Evolutionary conservation across 2,113 vertebrate species (phyloP), one percentile per base, ranked within the genome.

Genomic region (Onychostoma macrolepis): DNA sequence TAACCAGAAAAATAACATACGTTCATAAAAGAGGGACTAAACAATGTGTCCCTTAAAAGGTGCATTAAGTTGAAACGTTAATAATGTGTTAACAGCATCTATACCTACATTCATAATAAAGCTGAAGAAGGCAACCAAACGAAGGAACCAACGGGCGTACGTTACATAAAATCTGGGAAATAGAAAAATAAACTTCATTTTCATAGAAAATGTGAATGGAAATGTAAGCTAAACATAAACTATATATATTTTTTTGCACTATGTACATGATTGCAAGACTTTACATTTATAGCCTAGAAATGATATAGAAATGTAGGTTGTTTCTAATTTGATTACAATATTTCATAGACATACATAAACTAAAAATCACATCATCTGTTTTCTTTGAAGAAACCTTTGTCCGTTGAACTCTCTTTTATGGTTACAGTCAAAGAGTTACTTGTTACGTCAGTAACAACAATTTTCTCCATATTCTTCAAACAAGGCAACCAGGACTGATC

Each of bases 391-490:
- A 99, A 99, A 45, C 98, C 98, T 96, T 98, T 95, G 93, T 98
- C 97, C 86, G 98, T 99, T 94, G 95, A 97, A 94, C 97, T 99
- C 94, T 99, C 98, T 94, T 97, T 97, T 90, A 99, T 96, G 69
- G 98, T 99, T 83, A 99, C 98, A 76, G 98, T 99, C 94, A 99
- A 91, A 92, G 98, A 96, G 95, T 99, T 99, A 93, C 97, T 97
- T 80, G 98, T 99, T 92, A 99, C 96, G 0, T 99, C 98, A 0
- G 98, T 99, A 88, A 99, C 98, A 43, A 97, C 96, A 93, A 99
- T 97, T 86, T 97, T 96, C 94, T 99, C 98, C 95, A 97, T 91
- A 92, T 96, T 97, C 91, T 93, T 94, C 91, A 97, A 92, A 1
- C 95, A 94, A 2, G 97, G 98, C 76, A 92, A 96, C 98, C 98